Evolutionary conservation across 2,797 vertebrate genomes (phyloP), one percentile per base, ranked within the genome.

Genomic region (Tapirus indicus): DNA sequence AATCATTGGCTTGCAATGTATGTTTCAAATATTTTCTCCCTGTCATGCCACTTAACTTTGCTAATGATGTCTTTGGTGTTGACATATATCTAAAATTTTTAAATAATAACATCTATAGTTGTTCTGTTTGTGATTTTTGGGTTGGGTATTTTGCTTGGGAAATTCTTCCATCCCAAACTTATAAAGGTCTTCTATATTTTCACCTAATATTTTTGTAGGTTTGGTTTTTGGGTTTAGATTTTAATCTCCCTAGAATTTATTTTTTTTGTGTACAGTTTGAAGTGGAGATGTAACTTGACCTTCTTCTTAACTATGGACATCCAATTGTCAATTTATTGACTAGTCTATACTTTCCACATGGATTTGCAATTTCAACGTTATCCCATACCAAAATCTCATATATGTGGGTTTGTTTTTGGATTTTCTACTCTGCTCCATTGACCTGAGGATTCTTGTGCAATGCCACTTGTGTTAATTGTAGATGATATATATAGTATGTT

Each of bases 11-110:
- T 91, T 74, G 41, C 88, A 49, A 87, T 54, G 3, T 32, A 38
- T n/a, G 20, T 80, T 96, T 94, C 66, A 91, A 77, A 82, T 93
- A 72, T 54, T 89, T 92, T 86, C 66, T 95, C 87, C 44, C 29
- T 62, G 27, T 44, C 49, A 71, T 3, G 2, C 17, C 68, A 79
- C 75, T 87, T 88, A 68, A 68, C 58, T 97, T 96, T 72, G 56
- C 35, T 29, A 88, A 54, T 44, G 49, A 29, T 62, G 16, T 52
- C n/a, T 94, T 78, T 88, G 44, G 66, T 64, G 29, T 49, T 75
- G 52, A 66, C 35, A 66, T 32, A 56, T 11, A 44, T 54, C 83
- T 38, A n/a, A 62, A 29, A 27, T 68, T 83, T 96, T 92, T 41
- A 56, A 38, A 74, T 20, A 32, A 54, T 89, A 79, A 95, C 29